phyloP scores from a whole-genome alignment of 1,140 invertebrate species.

The Cecropterus lyciades region DNA sequence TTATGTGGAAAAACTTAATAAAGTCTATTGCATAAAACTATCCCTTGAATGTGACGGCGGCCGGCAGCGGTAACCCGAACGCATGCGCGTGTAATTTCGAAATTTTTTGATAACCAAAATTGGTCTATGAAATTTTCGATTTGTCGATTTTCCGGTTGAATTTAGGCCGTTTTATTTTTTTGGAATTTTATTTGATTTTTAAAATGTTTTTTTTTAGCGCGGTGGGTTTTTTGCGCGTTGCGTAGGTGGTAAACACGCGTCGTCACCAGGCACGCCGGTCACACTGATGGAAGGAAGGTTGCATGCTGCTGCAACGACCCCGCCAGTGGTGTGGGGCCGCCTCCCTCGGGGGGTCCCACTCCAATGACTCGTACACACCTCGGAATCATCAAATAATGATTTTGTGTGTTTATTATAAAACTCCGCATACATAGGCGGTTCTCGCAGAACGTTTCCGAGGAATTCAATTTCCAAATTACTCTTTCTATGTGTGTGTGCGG shows the following conservation, averaged over 20 bases:
- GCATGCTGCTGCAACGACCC: conserved; percentile 71
- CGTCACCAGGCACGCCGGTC: conserved; percentile 73
- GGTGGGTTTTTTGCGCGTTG: conserved; percentile 71
- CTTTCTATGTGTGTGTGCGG: conserved; percentile 45
- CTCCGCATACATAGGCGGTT: conserved; percentile 46
- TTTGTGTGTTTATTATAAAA: conserved; percentile 82
- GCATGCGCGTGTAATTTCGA: conserved; percentile 76
- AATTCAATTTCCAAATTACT: conserved; percentile 65
- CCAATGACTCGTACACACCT: conserved; percentile 72
- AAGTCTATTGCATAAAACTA: conserved; percentile 82
- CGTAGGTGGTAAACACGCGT: conserved; percentile 81
- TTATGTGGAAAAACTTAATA: conserved; percentile 79
- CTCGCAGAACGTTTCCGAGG: conserved; percentile 52
- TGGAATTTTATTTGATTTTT: conserved; percentile 46
- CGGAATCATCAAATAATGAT: conserved; percentile 83
- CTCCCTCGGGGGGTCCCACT: conserved; percentile 54
- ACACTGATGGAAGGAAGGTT: conserved; percentile 75
- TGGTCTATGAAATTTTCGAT: conserved; percentile 74
- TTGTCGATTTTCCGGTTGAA: conserved; percentile 47
- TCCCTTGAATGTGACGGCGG: conserved; percentile 79
- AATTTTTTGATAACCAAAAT: conserved; percentile 77
- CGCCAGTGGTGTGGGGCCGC: conserved; percentile 61
- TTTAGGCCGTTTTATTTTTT: conserved; percentile 72
- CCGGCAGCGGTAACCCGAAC: conserved; percentile 66
- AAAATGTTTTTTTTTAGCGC: conserved; percentile 55